Evolutionary conservation across 2,113 vertebrate species (phyloP), one percentile per base, ranked within the genome.

Genomic region (Poicephalus meyeri): DNA sequence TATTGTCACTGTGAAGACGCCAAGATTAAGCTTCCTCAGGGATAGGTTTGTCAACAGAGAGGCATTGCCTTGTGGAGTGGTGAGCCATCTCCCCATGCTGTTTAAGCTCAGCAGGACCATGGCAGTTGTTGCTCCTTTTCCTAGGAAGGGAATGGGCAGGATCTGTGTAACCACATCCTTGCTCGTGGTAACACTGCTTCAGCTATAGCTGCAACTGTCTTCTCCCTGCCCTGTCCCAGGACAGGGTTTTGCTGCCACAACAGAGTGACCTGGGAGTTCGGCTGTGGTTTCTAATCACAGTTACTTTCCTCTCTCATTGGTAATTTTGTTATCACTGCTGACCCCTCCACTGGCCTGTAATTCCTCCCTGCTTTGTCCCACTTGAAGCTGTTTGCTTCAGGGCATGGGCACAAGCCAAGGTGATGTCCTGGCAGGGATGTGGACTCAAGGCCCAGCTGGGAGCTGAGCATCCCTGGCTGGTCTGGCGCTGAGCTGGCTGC

Each of bases 351-450:
- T 39, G 35, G 41, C 12, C 24, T 39, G 33, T 55, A 10, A 23
- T 23, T 60, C 39, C 29, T 55, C 17, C 11, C 31, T 0, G 2
- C 17, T 28, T 28, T 8, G 6, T 35, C 31, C 46, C 1, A 2
- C 0, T 4, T 39, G 37, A 39, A 39, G 52, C 52, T 5, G 10
- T 56, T 56, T 56, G 56, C 49, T 82, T 71, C 42, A 28, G 26
- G 56, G 33, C 56, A 58, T 9, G 13, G 50, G 42, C 33, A 52
- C 46, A 19, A 42, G 49, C 42, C 17, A 29, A 69, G 8, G 46
- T 0, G 1, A 35, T 53, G 6, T 53, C 35, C 31, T 81, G 47
- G 42, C 1, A 2, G 64, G 31, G 29, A 17, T 70, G 56, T 21
- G 42, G 42, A 12, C 37, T 18, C 24, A 13, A 39, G 33, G 24